Evolutionary conservation across 2,888 invertebrate genomes (phyloP), one percentile per base, ranked within the genome.

Genomic region (Diadegma fenestrale): DNA sequence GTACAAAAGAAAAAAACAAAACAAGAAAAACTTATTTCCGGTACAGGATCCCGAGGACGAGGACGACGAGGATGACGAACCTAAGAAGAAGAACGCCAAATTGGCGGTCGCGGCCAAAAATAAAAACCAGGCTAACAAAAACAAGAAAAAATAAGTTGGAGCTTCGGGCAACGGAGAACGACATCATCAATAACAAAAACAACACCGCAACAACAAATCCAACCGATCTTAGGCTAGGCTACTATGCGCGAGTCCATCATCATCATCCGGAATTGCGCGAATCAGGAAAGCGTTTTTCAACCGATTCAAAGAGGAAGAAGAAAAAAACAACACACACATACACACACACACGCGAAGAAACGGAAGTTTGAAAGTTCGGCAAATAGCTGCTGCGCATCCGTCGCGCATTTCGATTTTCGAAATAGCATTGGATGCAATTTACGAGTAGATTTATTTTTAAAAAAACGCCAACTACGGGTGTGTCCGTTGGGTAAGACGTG

Each of bases 1-100:
- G 43, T 63, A 30, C 0, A 33, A 48, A 51, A 45, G 51, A 19
- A 61, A 41, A 43, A 48, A 63, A 45, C 64, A 19, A 61, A 41
- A 43, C 5, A 51, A 5, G 17, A 68, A 54, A 22, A 26, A 71
- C 90, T 89, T 89, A 89, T 89, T 91, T 91, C 90, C 91, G 88
- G 94, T 93, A 80, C 92, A 95, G 95, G 95, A 95, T 90, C 95
- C 95, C 84, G 95, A 96, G 94, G 96, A 96, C 83, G 96, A 96
- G 85, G 96, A 96, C 79, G 96, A 96, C 30, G 97, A 97, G 86
- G 97, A 97, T 30, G 97, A 96, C 58, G 96, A 96, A 94, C 96
- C 97, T 90, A 97, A 97, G 94, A 96, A 96, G 94, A 97, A 97
- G 94, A 96, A 97, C 92, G 96, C 96, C 94, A 97, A 97, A 95